Evolutionary conservation across 2,797 vertebrate species (phyloP), one percentile per base, ranked within the genome.

Genomic region (Danio jaintianensis): DNA sequence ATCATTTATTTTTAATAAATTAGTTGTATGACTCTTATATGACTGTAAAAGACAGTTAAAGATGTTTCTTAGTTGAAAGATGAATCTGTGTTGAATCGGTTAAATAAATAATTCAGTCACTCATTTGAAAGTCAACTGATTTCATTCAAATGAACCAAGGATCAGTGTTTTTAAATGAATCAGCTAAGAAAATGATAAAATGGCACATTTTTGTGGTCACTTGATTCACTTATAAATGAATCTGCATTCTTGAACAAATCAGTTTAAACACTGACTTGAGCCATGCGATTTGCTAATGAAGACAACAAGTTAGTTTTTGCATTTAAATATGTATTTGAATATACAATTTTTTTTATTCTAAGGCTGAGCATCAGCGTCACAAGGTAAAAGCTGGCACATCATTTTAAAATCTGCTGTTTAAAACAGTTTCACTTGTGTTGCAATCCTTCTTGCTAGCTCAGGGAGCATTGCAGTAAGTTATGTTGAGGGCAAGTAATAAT

Each of bases 401-500:
- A 22, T 56, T 10, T 45, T 11, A 52, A 38, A 72, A 43, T 18
- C 7, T 5, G 52, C 38, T 16, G 20, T 8, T 47, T 36, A 50
- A 10, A 67, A 67, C 4, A 15, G 29, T 55, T 67, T 47, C 20
- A 38, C 59, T 62, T 77, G 29, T 29, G 20, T 61, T 66, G 20
- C 12, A 29, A 45, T 45, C 53, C 29, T 50, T 1, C 45, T 48
- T 18, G 58, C 43, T 38, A 48, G 55, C 71, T 61, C 71, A 29
- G 55, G 22, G 71, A 74, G 58, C 20, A 43, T 75, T 48, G 7
- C 45, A 61, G 45, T 22, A 75, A 75, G 45, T 50, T 18, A n/a
- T 47, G 43, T 75, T 62, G 1, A 50, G 56, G 22, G 43, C 58
- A 40, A 50, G 72, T 48, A 62, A 75, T 75, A 13, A 75, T 62